Evolutionary conservation across 1,140 invertebrate species (phyloP).

Genomic region (Leptoteleia sp.): DNA sequence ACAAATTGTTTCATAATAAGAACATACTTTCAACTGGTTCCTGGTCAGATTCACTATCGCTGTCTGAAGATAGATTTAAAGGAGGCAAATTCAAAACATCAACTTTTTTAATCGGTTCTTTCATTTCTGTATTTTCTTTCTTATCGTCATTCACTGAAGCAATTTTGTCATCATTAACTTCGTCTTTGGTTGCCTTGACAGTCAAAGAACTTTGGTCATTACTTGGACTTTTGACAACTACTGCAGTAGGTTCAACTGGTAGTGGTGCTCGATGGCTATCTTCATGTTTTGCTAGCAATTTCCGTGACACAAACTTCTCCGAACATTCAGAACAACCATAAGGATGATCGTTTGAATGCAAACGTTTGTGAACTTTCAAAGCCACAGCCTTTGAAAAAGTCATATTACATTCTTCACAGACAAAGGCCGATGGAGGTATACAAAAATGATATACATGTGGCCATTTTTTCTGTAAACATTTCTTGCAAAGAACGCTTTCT

Average conservation of each 20-base stretch:
- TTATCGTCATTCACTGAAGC: not conserved
- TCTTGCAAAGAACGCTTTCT: constrained; percentile 91
- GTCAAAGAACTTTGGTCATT: not conserved
- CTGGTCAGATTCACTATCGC: constrained; percentile 86
- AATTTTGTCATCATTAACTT: constrained; percentile 49
- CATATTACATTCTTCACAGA: constrained; percentile 89
- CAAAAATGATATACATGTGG: constrained; percentile 95
- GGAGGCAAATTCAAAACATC: constrained; percentile 88
- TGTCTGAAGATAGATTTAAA: constrained; percentile 89
- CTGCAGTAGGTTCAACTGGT: constrained; percentile 5
- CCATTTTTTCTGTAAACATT: constrained; percentile 93
- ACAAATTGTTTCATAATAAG: too few relatives aligned
- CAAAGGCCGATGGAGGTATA: constrained; percentile 87
- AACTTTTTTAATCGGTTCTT: constrained; percentile 77
- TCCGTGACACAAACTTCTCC: constrained; percentile 90
- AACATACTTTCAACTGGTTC: constrained; percentile 66
- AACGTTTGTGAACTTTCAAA: constrained; percentile 90
- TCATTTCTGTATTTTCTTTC: constrained; percentile 28
- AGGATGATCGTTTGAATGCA: constrained; percentile 87
- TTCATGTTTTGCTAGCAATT: constrained; percentile 87
- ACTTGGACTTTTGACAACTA: constrained; percentile 6
- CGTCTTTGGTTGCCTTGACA: not conserved
- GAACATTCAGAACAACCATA: constrained; percentile 87
- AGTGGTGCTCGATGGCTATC: constrained; percentile 78
- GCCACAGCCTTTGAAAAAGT: constrained; percentile 88